Conservation (phyloP, 2,888 invertebrate genomes). For the Acanthosepion lycidas region DNA sequence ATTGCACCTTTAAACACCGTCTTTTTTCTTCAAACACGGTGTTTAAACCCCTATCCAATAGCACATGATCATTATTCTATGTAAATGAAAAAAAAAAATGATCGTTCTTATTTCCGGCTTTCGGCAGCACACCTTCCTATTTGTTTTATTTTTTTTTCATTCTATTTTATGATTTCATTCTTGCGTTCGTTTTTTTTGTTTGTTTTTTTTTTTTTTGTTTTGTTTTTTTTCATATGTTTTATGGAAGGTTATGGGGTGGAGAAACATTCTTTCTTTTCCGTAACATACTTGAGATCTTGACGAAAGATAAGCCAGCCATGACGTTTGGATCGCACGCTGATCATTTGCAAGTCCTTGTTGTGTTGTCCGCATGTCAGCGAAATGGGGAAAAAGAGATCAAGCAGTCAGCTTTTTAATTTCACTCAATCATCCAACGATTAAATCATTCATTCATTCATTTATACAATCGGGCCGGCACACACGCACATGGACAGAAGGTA, state of each 20-base stretch:
- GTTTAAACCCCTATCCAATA: neutral
- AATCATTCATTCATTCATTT: neutral
- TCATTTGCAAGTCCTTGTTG: neutral
- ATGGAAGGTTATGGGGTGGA: neutral
- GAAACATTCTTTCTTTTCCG: neutral
- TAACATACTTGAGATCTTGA: neutral
- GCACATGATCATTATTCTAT: neutral
- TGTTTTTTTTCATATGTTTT: neutral
- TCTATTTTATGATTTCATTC: neutral
- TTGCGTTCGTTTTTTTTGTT: neutral
- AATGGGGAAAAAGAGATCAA: neutral
- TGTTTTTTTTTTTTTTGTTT: neutral
- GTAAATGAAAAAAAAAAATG: neutral
- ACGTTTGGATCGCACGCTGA: neutral
- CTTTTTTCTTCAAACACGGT: neutral
- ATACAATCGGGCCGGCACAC: neutral
- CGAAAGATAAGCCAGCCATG: constrained; percentile 11
- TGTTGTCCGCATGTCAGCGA: neutral
- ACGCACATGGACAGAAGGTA: neutral
- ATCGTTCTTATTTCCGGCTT: neutral
- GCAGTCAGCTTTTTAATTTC: constrained; percentile 9
- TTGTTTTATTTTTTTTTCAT: neutral
- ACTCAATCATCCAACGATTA: constrained; percentile 33
- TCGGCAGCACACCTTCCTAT: neutral
- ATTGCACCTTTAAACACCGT: neutral